phyloP scores from a whole-genome alignment of 92 coral and sea anemone genomes.

The Porites divaricata region DNA sequence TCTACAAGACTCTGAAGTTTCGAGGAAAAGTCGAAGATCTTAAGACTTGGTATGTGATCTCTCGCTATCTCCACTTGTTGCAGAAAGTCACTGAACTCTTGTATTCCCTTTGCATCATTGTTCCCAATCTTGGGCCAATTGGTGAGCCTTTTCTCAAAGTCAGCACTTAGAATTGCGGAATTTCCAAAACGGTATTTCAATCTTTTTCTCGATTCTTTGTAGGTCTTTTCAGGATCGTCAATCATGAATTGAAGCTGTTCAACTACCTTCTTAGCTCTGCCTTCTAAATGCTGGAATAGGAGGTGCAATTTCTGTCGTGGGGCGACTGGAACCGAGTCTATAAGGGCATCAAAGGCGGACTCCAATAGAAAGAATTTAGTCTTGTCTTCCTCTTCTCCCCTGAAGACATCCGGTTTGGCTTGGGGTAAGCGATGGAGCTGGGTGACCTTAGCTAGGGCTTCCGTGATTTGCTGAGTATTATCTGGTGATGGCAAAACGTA shows the following conservation, averaged over 20 bases:
- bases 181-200: conserved; percentile 63
- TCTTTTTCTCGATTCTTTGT: conserved; percentile 64
- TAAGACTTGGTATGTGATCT: conserved; percentile 33
- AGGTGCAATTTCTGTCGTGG: conserved; percentile 70
- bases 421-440: conserved; percentile 69
- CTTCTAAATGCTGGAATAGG: conserved; percentile 66
- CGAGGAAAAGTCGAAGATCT: conserved; percentile 66
- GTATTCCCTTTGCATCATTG: conserved; percentile 63
- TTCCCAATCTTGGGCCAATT: conserved; percentile 73
- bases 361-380: conserved; percentile 61
- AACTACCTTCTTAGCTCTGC: conserved; percentile 65
- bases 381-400: conserved; percentile 68
- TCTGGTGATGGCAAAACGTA: conserved; percentile 34
- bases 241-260: conserved; percentile 73
- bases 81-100: conserved; percentile 73
- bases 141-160: conserved; percentile 59
- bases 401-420: conserved; percentile 58
- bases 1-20: conserved; percentile 52
- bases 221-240: conserved; percentile 64
- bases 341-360: conserved; percentile 55
- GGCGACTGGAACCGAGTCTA: conserved; percentile 60
- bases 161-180: conserved; percentile 47
- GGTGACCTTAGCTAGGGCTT: conserved; percentile 52
- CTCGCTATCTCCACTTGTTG: conserved; percentile 66
- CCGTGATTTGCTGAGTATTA: conserved; percentile 31